Conservation (phyloP, 2,888 invertebrate species). For the Caenorhabditis sp. region DNA sequence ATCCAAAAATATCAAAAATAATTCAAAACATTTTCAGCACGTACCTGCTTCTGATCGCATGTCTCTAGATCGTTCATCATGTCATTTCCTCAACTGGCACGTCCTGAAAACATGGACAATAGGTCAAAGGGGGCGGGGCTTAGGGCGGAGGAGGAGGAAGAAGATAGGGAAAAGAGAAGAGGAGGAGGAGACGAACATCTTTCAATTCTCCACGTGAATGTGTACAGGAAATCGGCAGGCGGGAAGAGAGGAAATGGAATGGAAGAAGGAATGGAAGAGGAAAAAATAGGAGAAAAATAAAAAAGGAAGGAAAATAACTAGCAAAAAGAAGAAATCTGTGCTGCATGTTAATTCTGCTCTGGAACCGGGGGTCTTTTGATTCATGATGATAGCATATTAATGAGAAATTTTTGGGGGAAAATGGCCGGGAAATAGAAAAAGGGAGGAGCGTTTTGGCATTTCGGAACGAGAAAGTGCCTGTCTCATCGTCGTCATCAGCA, state of each 20-base stretch:
- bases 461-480: background rate
- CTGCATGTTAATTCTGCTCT: background rate
- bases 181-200: background rate
- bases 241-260: background rate
- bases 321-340: background rate
- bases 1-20: background rate
- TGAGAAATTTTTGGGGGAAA: background rate
- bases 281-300: constrained; percentile 5
- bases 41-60: constrained; percentile 32
- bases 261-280: background rate
- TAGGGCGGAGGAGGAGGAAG: no score
- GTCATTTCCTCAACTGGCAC: constrained; percentile 16
- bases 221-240: constrained; percentile 13
- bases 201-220: background rate
- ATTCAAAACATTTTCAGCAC: background rate
- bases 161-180: background rate
- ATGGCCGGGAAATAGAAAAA: background rate
- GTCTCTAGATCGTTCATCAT: constrained; percentile 41
- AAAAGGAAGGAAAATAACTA: background rate
- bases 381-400: constrained; percentile 11
- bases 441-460: background rate
- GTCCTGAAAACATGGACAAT: constrained; percentile 11
- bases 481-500: no score
- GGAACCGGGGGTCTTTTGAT: background rate
- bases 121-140: constrained; percentile 19